Percentiles rank a stretch among this genome's conserved stretches.
Evolutionary conservation across 2,113 vertebrate species (phyloP).

Genomic region (Baryphthengus martii): DNA sequence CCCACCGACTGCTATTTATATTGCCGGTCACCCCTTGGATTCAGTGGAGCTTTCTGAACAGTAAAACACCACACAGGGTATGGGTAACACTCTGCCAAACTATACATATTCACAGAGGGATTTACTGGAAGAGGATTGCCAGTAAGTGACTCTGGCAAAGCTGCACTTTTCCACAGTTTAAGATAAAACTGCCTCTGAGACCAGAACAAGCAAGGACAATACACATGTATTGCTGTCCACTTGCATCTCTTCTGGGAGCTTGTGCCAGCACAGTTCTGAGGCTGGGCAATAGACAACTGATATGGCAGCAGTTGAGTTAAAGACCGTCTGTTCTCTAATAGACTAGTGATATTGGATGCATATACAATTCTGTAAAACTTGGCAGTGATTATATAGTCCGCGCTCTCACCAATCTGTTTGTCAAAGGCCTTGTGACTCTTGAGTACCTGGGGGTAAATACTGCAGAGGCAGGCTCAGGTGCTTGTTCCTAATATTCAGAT

Average conservation of each 20-base stretch:
- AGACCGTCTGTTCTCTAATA: background rate
- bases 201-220: background rate
- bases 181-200: background rate
- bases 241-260: background rate
- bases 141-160: background rate
- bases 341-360: background rate
- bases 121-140: background rate
- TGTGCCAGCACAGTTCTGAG: background rate
- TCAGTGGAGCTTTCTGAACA: background rate
- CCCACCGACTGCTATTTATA: constrained; percentile 17
- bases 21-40: background rate
- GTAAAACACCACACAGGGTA: background rate
- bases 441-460: background rate
- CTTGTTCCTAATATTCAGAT: background rate
- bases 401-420: background rate
- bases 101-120: background rate
- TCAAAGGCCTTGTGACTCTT: background rate
- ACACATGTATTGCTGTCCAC: accelerated
- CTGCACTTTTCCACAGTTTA: background rate
- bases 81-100: background rate
- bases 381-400: background rate
- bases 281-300: background rate
- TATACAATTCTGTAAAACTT: background rate
- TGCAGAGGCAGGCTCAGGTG: background rate
- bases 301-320: background rate